These are phyloP conservation scores for Capitulum mitella DNA, from an alignment of 2,888 invertebrate genomes.

Conservation along the genomic window DNA sequence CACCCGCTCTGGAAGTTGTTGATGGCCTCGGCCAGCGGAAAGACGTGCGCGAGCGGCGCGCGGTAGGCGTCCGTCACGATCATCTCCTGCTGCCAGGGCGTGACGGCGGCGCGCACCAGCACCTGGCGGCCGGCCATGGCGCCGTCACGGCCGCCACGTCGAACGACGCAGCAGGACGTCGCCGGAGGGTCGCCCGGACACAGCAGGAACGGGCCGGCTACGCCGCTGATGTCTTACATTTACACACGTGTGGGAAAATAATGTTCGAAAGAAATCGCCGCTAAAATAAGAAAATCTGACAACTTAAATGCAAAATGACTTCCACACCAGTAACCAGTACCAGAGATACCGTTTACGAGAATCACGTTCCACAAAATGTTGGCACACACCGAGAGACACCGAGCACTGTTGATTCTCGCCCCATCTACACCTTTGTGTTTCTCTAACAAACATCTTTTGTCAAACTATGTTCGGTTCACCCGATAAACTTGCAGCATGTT, in stretches of 20 bases:
- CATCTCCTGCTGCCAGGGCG: constrained; percentile 77
- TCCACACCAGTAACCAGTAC: too few relatives aligned
- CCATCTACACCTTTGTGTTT: too few relatives aligned
- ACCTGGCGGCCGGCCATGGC: constrained; percentile 39
- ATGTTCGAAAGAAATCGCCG: not conserved
- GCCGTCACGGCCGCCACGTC: not conserved
- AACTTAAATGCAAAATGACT: not conserved
- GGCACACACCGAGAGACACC: too few relatives aligned
- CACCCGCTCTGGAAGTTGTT: constrained; percentile 34
- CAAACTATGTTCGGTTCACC: too few relatives aligned
- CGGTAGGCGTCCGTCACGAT: constrained; percentile 83
- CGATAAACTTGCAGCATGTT: too few relatives aligned
- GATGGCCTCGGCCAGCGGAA: constrained; percentile 53
- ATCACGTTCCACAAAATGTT: too few relatives aligned
- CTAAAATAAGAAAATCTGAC: not conserved
- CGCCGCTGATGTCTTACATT: not conserved
- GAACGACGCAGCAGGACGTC: too few relatives aligned
- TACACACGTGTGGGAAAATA: too few relatives aligned
- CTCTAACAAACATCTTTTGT: too few relatives aligned
- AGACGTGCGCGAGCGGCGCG: constrained; percentile 80
- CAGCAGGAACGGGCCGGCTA: not conserved
- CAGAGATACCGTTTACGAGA: too few relatives aligned
- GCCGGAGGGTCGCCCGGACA: too few relatives aligned
- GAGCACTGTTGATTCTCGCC: too few relatives aligned
- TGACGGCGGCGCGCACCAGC: constrained; percentile 57